A percentile compares a stretch with the other conserved stretches of the same genome.
phyloP scores from a whole-genome alignment of 2,113 vertebrate genomes.

The Ameiurus melas region DNA sequence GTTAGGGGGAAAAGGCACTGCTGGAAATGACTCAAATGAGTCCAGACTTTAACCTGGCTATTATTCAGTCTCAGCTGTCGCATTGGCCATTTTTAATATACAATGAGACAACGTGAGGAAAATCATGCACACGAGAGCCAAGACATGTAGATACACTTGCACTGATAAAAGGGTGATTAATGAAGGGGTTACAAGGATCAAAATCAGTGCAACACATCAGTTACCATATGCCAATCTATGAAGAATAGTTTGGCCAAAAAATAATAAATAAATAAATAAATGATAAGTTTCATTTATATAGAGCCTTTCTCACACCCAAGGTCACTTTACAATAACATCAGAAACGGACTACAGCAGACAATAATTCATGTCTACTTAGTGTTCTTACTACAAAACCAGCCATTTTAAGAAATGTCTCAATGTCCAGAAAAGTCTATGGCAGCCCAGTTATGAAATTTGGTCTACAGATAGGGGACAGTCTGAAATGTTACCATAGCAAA shows the following conservation, averaged over 20 bases:
- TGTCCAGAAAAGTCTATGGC: too few species aligned
- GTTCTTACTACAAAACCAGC: neutral
- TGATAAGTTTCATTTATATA: neutral
- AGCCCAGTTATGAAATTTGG: too few species aligned
- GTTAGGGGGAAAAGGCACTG: neutral
- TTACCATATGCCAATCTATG: neutral
- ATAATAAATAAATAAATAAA: neutral
- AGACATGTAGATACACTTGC: neutral
- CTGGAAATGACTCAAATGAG: neutral
- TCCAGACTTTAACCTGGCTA: conserved; percentile 1
- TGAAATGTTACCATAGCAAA: too few species aligned
- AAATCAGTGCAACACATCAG: neutral
- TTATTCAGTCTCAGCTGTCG: neutral
- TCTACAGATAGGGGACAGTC: too few species aligned
- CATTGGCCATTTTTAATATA: neutral
- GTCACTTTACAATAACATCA: neutral
- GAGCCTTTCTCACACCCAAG: neutral
- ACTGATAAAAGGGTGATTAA: neutral
- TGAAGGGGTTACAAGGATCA: neutral
- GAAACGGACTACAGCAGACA: neutral
- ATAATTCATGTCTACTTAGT: neutral
- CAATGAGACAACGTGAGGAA: neutral
- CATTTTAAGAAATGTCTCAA: neutral
- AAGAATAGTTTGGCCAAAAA: neutral
- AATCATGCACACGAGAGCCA: neutral